phyloP scores from a whole-genome alignment of 2,797 vertebrate genomes.

The Falco biarmicus region DNA sequence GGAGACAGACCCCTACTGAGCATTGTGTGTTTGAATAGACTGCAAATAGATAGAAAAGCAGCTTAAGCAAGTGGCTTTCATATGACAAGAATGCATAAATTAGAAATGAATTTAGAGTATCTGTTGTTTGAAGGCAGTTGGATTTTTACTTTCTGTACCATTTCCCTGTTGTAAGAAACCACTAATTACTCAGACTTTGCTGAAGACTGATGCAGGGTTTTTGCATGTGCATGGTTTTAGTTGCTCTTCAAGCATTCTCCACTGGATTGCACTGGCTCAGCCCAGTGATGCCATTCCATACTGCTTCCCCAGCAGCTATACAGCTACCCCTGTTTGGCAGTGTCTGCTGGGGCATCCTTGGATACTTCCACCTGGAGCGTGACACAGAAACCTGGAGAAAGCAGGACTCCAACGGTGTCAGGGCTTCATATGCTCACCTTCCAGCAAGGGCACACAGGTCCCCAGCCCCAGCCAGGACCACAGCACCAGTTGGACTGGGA shows the following conservation, averaged over 20 bases:
- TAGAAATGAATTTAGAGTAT: slow-evolving; percentile 69
- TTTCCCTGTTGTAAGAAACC: slow-evolving; percentile 18
- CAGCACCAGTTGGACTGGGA: neutral
- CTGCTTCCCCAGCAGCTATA: neutral
- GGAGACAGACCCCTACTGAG: slow-evolving; percentile 79
- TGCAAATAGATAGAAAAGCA: slow-evolving; percentile 77
- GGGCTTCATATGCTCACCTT: neutral
- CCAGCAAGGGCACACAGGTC: neutral
- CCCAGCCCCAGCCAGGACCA: neutral
- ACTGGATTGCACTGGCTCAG: neutral
- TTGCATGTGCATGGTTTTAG: slow-evolving; percentile 4
- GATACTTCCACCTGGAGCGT: neutral
- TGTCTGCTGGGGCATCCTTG: neutral
- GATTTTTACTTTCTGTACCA: slow-evolving; percentile 2
- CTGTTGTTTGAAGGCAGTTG: slow-evolving; percentile 69
- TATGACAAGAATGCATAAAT: slow-evolving; percentile 74
- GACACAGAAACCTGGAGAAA: neutral
- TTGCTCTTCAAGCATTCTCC: neutral
- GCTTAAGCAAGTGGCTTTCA: slow-evolving; percentile 77
- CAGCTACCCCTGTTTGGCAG: neutral
- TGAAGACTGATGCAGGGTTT: neutral
- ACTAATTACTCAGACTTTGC: slow-evolving; percentile 31
- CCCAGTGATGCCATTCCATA: fast-evolving
- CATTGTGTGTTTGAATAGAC: slow-evolving; percentile 79
- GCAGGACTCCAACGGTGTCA: neutral